Base-by-base conservation (phyloP, 1,140 invertebrate genomes). In the silkworm (Bombyx mori) region DNA sequence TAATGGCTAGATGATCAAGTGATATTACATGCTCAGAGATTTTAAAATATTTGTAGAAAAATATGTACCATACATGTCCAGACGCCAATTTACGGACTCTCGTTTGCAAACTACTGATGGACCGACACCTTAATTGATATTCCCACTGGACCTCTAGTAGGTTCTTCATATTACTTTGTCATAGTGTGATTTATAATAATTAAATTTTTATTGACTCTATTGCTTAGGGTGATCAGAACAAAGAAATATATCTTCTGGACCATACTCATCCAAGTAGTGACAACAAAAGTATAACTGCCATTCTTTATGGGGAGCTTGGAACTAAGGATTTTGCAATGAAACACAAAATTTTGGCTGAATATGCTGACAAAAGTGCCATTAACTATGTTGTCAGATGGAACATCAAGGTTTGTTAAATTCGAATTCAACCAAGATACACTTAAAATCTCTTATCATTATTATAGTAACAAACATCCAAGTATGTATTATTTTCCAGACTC, bases 361-460 rank as follows among this genome's bases (percentile, higher is more conserved):
- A 93, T 72, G 93, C 93, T 42, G 88, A 92, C 61, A 83, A 88
- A 12, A 92, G 92, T 26, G 88, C 90, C 58, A 91, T 98, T n/a
- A 92, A 94, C 74, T 99, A 98, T 88, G 89, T 98, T 57, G 79
- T 97, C 8, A 90, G 97, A 54, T 97, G 98, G 90, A 96, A 92
- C 89, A 88, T 96, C 3, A 92, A 93, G 89, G 94, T 56, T 52
- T 3, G 51, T 52, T 35, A 35, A 43, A 53, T 10, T 45, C n/a
- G 3, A 48, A 48, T 7, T 10, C 8, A 7, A 18, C 5, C 52
- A 44, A 22, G 6, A 12, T 44, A 2, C 3, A 1, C 7, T 18
- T 51, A 4, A 5, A 54, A 61, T 53, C 46, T 58, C 58, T 7
- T 59, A 42, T 52, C 59, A 56, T 52, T 12, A 52, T 63, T 66